Conservation (phyloP, 2,888 invertebrate species). For the Galeopsomyia nigrocyanea region DNA sequence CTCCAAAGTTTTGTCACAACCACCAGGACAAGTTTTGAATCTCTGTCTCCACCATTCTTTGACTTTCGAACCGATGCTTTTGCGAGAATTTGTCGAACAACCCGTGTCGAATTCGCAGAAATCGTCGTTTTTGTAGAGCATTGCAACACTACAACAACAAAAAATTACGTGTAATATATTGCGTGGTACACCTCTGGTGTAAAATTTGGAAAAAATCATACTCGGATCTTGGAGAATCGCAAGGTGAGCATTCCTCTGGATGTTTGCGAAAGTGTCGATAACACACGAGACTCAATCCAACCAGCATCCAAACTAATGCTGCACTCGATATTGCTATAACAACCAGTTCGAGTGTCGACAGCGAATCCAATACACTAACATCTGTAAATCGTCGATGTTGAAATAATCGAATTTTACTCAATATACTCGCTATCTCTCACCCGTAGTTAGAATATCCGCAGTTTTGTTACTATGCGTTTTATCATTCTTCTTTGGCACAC, state of each 20-base stretch:
- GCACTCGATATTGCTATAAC: constrained; percentile 58
- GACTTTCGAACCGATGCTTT: constrained; percentile 17
- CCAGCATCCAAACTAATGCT: constrained; percentile 58
- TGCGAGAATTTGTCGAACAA: neutral
- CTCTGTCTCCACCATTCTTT: constrained; percentile 38
- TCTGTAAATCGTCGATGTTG: no score
- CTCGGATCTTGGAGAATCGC: constrained; percentile 31
- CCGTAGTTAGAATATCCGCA: neutral
- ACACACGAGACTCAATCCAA: constrained; percentile 58
- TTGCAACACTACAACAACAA: constrained; percentile 5
- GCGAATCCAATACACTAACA: neutral
- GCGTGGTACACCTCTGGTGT: no score
- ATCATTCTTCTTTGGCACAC: neutral
- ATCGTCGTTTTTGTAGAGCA: constrained; percentile 27
- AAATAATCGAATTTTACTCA: neutral
- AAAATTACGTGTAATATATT: neutral
- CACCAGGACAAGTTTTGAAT: constrained; percentile 13
- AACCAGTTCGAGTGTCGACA: constrained; percentile 57
- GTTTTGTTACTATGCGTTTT: neutral
- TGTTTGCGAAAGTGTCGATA: constrained; percentile 56
- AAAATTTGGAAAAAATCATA: constrained; percentile 3
- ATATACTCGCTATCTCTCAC: neutral
- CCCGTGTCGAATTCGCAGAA: constrained; percentile 20
- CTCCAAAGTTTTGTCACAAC: neutral
- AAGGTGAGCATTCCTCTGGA: constrained; percentile 50